Evolutionary conservation across 2,888 invertebrate species (phyloP).

Genomic region (Ptychoptera albimana): DNA sequence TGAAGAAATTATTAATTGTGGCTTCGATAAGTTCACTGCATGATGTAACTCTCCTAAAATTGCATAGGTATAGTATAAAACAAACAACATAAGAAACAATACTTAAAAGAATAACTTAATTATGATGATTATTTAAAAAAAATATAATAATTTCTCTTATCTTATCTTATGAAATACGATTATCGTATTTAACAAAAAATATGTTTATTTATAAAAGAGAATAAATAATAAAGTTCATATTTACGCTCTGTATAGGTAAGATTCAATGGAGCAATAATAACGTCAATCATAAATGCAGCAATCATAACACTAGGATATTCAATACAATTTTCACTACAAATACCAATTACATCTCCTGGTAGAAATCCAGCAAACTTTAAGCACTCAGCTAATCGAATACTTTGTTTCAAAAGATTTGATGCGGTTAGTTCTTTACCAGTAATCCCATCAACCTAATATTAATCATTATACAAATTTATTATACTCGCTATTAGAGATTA

Average conservation of each 20-base stretch:
- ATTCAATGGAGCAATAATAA: slow-evolving; percentile 39
- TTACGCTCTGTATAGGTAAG: slow-evolving; percentile 38
- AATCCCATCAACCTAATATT: slow-evolving; percentile 22
- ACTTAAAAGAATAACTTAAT: too few species aligned
- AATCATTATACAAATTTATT: background rate
- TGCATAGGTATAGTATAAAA: too few species aligned
- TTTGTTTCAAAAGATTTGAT: slow-evolving; percentile 18
- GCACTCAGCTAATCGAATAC: slow-evolving; percentile 22
- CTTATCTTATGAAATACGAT: too few species aligned
- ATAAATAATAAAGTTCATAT: too few species aligned
- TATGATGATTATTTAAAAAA: too few species aligned
- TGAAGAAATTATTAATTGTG: slow-evolving; percentile 52
- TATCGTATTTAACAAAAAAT: too few species aligned
- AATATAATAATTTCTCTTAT: too few species aligned
- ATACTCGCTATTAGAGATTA: too few species aligned
- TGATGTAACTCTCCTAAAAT: slow-evolving; percentile 53
- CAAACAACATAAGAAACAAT: too few species aligned
- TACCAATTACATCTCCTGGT: slow-evolving; percentile 34
- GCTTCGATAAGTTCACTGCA: slow-evolving; percentile 48
- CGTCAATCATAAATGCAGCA: slow-evolving; percentile 15
- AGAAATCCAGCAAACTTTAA: slow-evolving; percentile 6
- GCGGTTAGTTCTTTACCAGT: slow-evolving; percentile 19
- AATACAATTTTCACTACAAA: slow-evolving; percentile 40
- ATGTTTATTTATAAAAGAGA: too few species aligned
- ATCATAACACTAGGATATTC: slow-evolving; percentile 33